Evolutionary conservation across 2,113 vertebrate species (phyloP).

Genomic region (Phalacrocorax aristotelis): DNA sequence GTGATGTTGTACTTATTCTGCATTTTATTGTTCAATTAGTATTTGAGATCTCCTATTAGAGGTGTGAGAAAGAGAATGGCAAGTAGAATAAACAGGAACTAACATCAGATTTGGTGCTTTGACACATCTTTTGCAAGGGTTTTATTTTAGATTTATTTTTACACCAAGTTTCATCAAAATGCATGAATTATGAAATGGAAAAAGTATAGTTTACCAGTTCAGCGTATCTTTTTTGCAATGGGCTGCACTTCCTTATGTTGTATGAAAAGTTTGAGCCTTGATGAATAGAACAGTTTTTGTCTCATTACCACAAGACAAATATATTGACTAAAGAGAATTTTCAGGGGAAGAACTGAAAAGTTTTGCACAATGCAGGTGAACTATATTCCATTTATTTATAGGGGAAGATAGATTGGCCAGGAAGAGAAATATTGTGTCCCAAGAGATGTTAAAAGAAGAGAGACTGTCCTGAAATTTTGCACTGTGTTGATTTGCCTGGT

Average conservation of each 20-base stretch:
- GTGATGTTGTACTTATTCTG: not conserved
- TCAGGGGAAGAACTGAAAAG: not conserved
- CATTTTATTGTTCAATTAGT: not conserved
- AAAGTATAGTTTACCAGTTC: not conserved
- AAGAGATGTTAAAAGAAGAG: not conserved
- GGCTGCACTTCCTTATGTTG: not conserved
- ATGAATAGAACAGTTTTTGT: not conserved
- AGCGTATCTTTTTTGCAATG: not conserved
- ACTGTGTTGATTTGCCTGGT: not conserved
- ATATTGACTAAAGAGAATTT: not conserved
- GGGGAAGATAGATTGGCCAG: not conserved
- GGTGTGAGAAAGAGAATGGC: not conserved
- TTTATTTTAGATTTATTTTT: not conserved
- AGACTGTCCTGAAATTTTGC: not conserved
- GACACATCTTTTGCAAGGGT: not conserved
- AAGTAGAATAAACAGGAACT: not conserved
- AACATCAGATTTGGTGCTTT: not conserved
- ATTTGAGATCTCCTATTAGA: not conserved
- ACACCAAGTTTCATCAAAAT: not conserved
- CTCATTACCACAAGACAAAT: not conserved
- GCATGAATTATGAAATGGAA: not conserved
- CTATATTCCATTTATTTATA: not conserved
- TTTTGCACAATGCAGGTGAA: not conserved
- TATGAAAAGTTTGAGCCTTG: not conserved
- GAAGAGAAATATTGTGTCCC: not conserved